Conservation (phyloP, 2,797 vertebrate genomes). For the Tapera naevia region DNA sequence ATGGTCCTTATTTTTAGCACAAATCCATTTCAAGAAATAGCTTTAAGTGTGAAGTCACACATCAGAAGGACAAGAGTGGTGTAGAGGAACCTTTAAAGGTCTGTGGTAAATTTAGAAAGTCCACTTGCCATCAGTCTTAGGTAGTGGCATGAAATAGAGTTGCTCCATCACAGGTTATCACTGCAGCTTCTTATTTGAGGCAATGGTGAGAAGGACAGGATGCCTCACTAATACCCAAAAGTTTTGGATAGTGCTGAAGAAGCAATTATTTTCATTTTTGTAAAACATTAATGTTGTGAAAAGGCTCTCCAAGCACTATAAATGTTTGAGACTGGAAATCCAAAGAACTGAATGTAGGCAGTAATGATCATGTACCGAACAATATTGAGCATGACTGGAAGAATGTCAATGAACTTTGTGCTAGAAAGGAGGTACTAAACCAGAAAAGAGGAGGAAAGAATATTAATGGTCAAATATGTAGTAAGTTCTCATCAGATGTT, state of each 20-base stretch:
- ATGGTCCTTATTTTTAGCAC: conserved; percentile 60
- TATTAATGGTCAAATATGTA: not conserved
- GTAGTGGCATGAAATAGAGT: not conserved
- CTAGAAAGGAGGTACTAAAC: not conserved
- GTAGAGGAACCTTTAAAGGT: not conserved
- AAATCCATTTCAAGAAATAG: conserved; percentile 25
- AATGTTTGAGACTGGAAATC: not conserved
- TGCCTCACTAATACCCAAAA: not conserved
- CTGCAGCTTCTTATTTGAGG: not conserved
- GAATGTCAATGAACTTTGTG: not conserved
- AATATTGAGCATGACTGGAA: not conserved
- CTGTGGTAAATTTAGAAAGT: not conserved
- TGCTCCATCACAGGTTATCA: not conserved
- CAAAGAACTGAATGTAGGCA: not conserved
- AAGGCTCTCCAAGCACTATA: not conserved
- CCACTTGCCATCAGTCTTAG: not conserved
- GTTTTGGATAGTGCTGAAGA: not conserved
- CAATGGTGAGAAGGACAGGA: rapidly evolving
- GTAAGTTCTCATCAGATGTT: not conserved
- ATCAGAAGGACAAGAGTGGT: not conserved
- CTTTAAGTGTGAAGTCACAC: conserved; percentile 4
- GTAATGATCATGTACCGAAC: not conserved
- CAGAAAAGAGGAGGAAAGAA: not conserved
- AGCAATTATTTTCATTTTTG: not conserved
- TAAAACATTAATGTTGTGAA: not conserved